Base-by-base conservation (phyloP, 2,113 vertebrate genomes). In the Psilopsiagon aurifrons region DNA sequence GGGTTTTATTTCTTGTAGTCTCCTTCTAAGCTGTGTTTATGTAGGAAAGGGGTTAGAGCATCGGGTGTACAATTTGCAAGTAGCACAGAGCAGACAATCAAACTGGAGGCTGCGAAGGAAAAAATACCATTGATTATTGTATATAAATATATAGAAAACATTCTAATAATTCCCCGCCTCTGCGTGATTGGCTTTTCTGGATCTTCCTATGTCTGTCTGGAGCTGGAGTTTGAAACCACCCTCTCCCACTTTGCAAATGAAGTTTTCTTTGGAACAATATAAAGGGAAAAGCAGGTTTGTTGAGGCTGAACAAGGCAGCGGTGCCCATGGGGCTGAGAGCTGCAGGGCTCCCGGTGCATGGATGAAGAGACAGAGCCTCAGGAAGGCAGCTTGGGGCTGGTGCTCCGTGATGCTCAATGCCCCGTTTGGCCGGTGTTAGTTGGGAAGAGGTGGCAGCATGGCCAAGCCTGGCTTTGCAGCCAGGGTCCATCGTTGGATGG, bases 121-220 rank as follows among this genome's bases (percentile, higher is more conserved):
- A 92, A 97, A 98, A 96, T 83, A 86, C 84, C 92, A 97, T 98
- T 96, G 96, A 98, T 98, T 98, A 97, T 97, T 98, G 97, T 90
- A 67, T 94, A 97, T 82, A 96, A 98, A 98, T 97, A 97, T 76
- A 59, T 37, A 94, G 97, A 94, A 97, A 96, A 96, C 96, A 95
- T 97, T 96, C 94, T 87, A 91, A 33, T 95, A 96, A 96, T 98
- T 96, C 90, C 83, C 77, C 88, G 94, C 77, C 93, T 89, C 79
- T 66, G 80, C 85, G 83, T 77, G 83, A 94, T 74, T 96, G 95
- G 95, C 94, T 91, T 95, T 98, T 91, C 89, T 81, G 88, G 84
- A 70, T 63, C 70, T 96, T 86, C 64, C 88, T 88, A 43, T 68
- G 85, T 55, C 57, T 88, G 91, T 60, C 94, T 81, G 17, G 85